Base-by-base conservation (phyloP, 2,113 vertebrate genomes). In the Peromyscus polionotus region DNA sequence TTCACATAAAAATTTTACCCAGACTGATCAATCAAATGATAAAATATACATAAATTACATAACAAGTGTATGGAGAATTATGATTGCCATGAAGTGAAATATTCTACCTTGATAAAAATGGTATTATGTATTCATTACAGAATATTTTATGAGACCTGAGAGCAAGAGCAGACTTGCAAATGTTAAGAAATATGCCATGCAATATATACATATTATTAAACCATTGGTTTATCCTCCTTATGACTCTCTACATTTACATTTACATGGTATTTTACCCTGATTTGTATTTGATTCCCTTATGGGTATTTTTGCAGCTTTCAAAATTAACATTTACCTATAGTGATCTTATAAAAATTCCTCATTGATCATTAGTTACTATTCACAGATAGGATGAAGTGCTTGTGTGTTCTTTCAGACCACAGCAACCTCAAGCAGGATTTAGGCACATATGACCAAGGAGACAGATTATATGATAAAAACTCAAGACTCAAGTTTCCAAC, bases 1-100 rank as follows among this genome's bases (percentile, higher is more conserved):
- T 87, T 91, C 36, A 51, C 51, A 75, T 72, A 22, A 88, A 91
- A 87, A 90, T 95, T 95, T 92, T 93, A 88, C 57, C 26, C 54
- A 88, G 22, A 68, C 61, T 83, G 6, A 96, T 90, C 51, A 77
- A 65, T 94, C 91, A 87, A 59, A 84, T 31, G 59, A 63, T 84
- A 84, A 31, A 63, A 85, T 96, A 73, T 84, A 81, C 4, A 70
- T 57, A 89, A 96, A 76, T 87, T 91, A 48, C 7, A 93, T 72
- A 65, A 93, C 33, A 89, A 85, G 31, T 26, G 75, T 79, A 63
- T 91, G 51, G 88, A 92, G 70, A 93, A 91, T 72, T 70, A 65
- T 91, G n/a, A 77, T 73, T 80, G 19, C 5, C 42, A 77, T 75
- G 16, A 86, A 95, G 26, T 84, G 31, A 93, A 96, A 83, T 76